phyloP scores from a whole-genome alignment of 2,113 vertebrate species.

The Eupsittula cactorum region DNA sequence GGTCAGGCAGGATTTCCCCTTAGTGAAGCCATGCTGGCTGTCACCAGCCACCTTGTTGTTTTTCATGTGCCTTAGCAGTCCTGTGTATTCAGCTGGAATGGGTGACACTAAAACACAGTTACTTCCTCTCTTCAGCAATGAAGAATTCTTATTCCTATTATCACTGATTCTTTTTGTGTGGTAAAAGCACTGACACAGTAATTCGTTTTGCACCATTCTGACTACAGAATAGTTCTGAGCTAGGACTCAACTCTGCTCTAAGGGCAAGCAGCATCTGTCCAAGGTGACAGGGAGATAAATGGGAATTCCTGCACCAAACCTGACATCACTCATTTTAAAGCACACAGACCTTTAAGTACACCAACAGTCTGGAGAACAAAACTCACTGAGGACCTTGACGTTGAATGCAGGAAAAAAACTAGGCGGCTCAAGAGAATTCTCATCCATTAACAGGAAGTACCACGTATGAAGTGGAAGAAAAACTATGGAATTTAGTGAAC shows the following conservation, averaged over 20 bases:
- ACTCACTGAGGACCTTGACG: background rate
- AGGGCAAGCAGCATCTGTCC: background rate
- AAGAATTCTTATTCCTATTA: background rate
- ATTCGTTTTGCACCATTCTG: background rate
- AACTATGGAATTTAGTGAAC: background rate
- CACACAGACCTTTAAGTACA: background rate
- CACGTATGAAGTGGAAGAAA: background rate
- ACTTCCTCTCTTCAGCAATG: background rate
- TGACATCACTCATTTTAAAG: background rate
- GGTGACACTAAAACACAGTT: rapidly evolving
- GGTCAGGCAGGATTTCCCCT: too few species aligned
- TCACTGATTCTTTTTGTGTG: background rate
- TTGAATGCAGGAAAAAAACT: background rate
- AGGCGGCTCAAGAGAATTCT: background rate
- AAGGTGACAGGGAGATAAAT: background rate
- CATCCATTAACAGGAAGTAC: background rate
- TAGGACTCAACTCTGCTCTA: background rate
- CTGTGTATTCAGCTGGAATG: rapidly evolving
- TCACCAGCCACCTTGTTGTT: too few species aligned
- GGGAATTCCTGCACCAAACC: background rate
- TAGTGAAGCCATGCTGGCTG: too few species aligned
- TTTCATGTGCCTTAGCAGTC: too few species aligned
- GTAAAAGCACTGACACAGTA: background rate
- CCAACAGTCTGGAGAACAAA: background rate
- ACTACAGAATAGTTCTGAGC: background rate